Percentiles rank a stretch among this genome's conserved stretches.
Evolutionary conservation across 2,888 invertebrate genomes (phyloP).

Genomic region (Heliconius cydno): DNA sequence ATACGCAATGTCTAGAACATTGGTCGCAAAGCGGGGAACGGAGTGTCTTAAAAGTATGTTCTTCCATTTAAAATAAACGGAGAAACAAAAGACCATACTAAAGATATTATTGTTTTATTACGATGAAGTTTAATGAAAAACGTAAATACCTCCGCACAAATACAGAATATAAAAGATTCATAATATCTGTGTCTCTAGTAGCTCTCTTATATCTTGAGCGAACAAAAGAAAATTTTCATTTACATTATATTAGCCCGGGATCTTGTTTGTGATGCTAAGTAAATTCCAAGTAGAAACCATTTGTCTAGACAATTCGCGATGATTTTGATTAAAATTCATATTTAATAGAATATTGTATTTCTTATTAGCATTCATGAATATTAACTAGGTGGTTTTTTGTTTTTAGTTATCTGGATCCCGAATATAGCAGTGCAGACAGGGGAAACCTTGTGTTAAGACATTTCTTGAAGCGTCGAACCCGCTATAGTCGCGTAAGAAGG

Average conservation of each 20-base stretch:
- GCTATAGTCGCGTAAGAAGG: too few relatives aligned
- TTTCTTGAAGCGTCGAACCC: too few relatives aligned
- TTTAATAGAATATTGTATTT: constrained; percentile 6
- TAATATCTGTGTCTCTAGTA: constrained; percentile 15
- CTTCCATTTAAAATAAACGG: background rate
- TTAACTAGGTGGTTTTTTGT: too few relatives aligned
- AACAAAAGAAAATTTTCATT: constrained; percentile 22
- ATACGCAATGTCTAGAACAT: too few relatives aligned
- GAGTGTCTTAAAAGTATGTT: too few relatives aligned
- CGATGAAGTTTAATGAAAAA: constrained; percentile 20
- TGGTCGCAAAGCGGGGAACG: too few relatives aligned
- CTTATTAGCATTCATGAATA: background rate
- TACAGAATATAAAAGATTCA: constrained; percentile 20
- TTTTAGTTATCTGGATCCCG: too few relatives aligned
- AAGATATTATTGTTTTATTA: constrained; percentile 21
- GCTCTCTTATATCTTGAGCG: constrained; percentile 20
- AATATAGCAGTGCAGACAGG: too few relatives aligned
- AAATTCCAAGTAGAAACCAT: constrained; percentile 19
- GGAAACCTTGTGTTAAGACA: too few relatives aligned
- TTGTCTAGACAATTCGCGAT: constrained; percentile 18
- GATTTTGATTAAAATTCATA: background rate
- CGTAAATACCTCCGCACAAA: background rate
- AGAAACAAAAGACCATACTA: constrained; percentile 3
- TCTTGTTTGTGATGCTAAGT: constrained; percentile 19
- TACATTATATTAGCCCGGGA: constrained; percentile 22